Conservation (phyloP, 2,113 vertebrate genomes). For the Psettodes erumei region DNA sequence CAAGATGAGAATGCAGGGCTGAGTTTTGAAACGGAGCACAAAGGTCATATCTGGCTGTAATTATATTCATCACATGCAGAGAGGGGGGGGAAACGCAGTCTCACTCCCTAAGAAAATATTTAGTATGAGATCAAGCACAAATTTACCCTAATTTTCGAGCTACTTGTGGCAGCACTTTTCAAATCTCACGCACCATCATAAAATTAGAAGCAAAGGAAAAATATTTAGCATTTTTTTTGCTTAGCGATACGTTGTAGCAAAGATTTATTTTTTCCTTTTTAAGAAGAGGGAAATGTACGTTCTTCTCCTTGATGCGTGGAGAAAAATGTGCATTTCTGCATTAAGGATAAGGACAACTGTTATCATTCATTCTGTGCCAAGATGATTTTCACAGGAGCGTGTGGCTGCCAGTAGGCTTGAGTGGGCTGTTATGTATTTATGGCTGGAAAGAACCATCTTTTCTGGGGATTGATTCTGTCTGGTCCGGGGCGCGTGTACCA, state of each 20-base stretch:
- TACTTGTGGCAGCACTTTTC: slow-evolving; percentile 57
- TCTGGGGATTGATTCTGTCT: slow-evolving; percentile 93
- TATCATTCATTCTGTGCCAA: slow-evolving; percentile 79
- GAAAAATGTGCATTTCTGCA: slow-evolving; percentile 28
- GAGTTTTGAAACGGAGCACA: slow-evolving; percentile 75
- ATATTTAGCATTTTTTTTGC: slow-evolving; percentile 19
- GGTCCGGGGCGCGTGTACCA: slow-evolving; percentile 88
- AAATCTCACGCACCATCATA: slow-evolving; percentile 23
- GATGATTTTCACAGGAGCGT: slow-evolving; percentile 72
- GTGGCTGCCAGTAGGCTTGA: slow-evolving; percentile 63
- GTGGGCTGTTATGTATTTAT: slow-evolving; percentile 85
- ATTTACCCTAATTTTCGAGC: slow-evolving; percentile 58
- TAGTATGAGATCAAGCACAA: slow-evolving; percentile 59
- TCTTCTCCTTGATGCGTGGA: neutral
- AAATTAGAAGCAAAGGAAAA: slow-evolving; percentile 38
- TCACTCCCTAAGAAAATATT: slow-evolving; percentile 73
- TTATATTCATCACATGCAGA: slow-evolving; percentile 82
- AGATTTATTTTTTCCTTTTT: slow-evolving; percentile 23
- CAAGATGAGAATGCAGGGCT: slow-evolving; percentile 70
- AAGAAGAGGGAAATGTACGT: neutral
- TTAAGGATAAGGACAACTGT: slow-evolving; percentile 64
- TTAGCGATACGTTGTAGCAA: neutral
- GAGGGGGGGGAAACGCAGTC: slow-evolving; percentile 59
- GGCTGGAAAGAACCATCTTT: slow-evolving; percentile 88
- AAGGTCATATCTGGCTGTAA: slow-evolving; percentile 85